These are phyloP conservation scores for Mormyrus iriodes DNA, from an alignment of 2,113 vertebrate genomes.

Conservation along the genomic window DNA sequence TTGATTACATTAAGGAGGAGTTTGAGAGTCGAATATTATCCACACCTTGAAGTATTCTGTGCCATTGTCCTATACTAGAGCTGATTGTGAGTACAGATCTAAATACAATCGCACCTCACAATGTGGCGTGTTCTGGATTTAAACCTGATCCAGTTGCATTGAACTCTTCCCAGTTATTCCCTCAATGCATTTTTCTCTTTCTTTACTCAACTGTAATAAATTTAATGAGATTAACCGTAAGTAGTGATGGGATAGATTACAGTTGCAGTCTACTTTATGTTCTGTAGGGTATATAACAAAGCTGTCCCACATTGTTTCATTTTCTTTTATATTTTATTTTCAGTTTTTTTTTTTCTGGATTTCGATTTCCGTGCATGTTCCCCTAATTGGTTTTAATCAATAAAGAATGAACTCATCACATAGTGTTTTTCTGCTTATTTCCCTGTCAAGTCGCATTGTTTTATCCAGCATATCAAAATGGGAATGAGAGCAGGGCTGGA, in stretches of 20 bases:
- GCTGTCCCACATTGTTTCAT: conserved; percentile 58
- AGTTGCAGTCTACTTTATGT: conserved; percentile 50
- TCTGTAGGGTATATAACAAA: conserved; percentile 58
- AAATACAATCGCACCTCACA: neutral
- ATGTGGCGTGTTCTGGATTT: neutral
- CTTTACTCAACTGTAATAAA: conserved; percentile 19
- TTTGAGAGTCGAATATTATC: conserved; percentile 17
- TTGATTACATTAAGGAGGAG: conserved; percentile 3
- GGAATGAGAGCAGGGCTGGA: neutral
- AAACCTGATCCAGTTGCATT: conserved; percentile 13
- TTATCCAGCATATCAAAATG: neutral
- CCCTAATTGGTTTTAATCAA: conserved; percentile 72
- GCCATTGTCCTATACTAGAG: conserved; percentile 18
- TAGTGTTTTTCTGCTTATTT: neutral
- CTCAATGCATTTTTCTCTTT: conserved; percentile 1
- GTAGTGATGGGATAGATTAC: conserved; percentile 38
- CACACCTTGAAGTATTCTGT: conserved; percentile 20
- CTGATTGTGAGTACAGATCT: neutral
- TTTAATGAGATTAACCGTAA: conserved; percentile 6
- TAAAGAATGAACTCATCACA: conserved; percentile 64
- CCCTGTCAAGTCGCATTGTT: neutral
- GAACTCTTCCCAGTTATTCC: neutral
- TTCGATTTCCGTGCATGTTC: conserved; percentile 78
- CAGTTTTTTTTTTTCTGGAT: conserved; percentile 54
- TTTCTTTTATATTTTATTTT: conserved; percentile 15